Percentiles rank a stretch among this genome's conserved stretches.
Conservation (phyloP, 2,888 invertebrate species). For the Acronicta alni region DNA sequence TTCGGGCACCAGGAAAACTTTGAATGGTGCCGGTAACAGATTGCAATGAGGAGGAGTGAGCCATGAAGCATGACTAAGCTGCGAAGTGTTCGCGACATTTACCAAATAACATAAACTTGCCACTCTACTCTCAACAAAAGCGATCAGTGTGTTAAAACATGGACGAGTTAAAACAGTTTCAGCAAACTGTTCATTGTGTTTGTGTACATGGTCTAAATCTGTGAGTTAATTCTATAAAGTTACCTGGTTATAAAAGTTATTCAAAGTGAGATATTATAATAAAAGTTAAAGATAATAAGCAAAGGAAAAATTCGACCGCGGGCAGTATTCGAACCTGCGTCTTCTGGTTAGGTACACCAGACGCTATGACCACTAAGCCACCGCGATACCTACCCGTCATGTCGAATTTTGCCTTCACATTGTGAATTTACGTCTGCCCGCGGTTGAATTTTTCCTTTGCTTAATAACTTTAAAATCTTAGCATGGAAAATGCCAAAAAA, state of each 20-base stretch:
- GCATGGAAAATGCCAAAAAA: too few relatives aligned
- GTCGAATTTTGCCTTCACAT: too few relatives aligned
- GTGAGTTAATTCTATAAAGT: constrained; percentile 7
- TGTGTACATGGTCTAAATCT: background rate
- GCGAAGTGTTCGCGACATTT: constrained; percentile 25
- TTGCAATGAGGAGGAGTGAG: constrained; percentile 16
- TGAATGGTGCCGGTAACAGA: constrained; percentile 65
- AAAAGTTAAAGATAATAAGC: too few relatives aligned
- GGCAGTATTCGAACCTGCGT: too few relatives aligned
- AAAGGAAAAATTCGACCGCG: too few relatives aligned
- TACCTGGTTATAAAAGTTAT: background rate
- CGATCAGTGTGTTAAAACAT: constrained; percentile 27
- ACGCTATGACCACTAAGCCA: too few relatives aligned
- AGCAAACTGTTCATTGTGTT: constrained; percentile 15
- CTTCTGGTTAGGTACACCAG: too few relatives aligned
- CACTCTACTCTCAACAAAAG: constrained; percentile 35
- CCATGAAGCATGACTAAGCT: constrained; percentile 16
- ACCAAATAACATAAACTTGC: constrained; percentile 30
- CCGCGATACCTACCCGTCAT: too few relatives aligned
- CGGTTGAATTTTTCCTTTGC: too few relatives aligned
- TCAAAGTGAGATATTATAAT: background rate
- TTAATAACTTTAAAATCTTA: too few relatives aligned
- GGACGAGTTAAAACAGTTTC: constrained; percentile 12
- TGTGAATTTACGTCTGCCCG: too few relatives aligned
- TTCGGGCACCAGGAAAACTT: constrained; percentile 61